Base-by-base conservation (phyloP, 2,888 invertebrate species). In the Anoplius nigerrimus region DNA sequence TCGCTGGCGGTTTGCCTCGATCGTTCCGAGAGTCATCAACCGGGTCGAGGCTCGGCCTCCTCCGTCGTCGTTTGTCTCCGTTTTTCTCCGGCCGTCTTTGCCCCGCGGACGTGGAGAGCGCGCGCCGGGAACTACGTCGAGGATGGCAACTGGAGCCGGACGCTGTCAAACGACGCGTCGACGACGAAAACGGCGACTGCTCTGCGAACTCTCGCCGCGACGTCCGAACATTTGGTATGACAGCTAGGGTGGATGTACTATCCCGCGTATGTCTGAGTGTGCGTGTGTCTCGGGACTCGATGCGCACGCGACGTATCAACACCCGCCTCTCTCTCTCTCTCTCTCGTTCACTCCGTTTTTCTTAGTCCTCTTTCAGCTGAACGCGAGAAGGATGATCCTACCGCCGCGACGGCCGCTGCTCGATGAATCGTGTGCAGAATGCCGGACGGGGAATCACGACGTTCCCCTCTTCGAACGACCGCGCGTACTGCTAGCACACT, bases 141-240 rank as follows among this genome's bases (percentile, higher is more conserved):
- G 16, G 48, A 18, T 16, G n/a, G n/a, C 48, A 48, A 15, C 45
- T 15, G 1, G 11, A 52, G 56, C 58, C 48, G 20, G 18, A 27
- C 13, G 55, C 48, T 27, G 59, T 51, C 57, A 20, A 55, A 22
- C 51, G 66, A 18, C 27, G 52, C 63, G 53, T 48, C 48, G 48
- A 6, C 48, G 48, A 8, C 48, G 48, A 22, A 59, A 57, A 45
- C 51, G 57, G 71, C 74, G 69, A 77, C 69, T 70, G 75, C 71
- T 66, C 65, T 60, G 75, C 71, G 82, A 83, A 77, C 80, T 81
- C 76, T 66, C 72, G 69, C 72, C 58, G 59, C 2, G 11, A 2
- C 16, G 48, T 16, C 48, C 48, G 48, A 18, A 8, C 48, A 48
- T 48, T 48, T 48, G 48, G 48, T 18, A 8, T 16, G 48, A 16